Evolutionary conservation across 1,140 invertebrate genomes (phyloP), one percentile per base, ranked within the genome.

Genomic region (Euwallacea fornicatus): DNA sequence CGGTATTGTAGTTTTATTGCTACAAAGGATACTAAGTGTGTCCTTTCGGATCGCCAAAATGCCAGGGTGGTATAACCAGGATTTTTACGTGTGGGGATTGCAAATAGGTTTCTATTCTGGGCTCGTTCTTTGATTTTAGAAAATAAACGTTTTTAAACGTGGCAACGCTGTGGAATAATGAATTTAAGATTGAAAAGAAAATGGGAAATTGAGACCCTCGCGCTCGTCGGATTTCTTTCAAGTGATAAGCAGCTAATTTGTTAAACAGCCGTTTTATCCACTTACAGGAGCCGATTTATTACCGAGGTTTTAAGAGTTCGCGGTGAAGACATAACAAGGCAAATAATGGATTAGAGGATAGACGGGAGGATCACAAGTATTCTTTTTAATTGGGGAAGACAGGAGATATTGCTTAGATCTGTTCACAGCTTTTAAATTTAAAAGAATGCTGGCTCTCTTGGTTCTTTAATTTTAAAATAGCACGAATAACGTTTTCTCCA

Each of bases 1-100:
- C 68, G 68, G 68, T 63, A 70, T 70, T 70, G 68, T 70, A 70
- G 68, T 70, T 70, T 70, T 70, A 70, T 70, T 63, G 54, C 60
- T 53, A 63, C 68, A 63, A 62, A 60, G 68, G 68, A 55, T 70
- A 50, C 60, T 63, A 63, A 70, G 68, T 61, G 44, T 70, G 68
- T 54, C 60, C 42, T 67, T 67, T 67, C 16, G 55, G 50, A 60
- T 59, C 63, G 63, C 16, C 63, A 42, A 13, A 62, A 16, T 62
- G 33, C 43, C 11, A 44, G 43, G 42, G 59, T 10, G 33, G 42
- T 61, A 50, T 62, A 13, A 46, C 13, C 53, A 56, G 11, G 47
- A 47, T 54, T 66, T 56, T 54, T 47, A 33, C 63, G 63, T 54
- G 63, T 54, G 11, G 13, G 42, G 54, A 66, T 66, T 54, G 46